Evolutionary conservation across 2,113 vertebrate genomes (phyloP).

Genomic region (Suncus etruscus): DNA sequence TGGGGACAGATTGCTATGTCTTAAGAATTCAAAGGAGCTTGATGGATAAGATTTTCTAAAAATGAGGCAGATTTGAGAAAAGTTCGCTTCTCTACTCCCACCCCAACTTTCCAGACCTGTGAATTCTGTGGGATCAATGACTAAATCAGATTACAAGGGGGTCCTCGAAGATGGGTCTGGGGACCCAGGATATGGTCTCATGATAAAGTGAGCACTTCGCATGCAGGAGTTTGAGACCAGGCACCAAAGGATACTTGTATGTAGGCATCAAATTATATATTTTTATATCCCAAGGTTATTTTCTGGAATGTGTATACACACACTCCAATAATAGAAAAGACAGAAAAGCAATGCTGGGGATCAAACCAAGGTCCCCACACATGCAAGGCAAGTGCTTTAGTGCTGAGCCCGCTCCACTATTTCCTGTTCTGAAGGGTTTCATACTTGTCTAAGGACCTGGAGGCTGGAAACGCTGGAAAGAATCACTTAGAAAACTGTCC

Average conservation of each 20-base stretch:
- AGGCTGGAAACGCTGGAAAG: not conserved
- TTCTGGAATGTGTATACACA: constrained; percentile 48
- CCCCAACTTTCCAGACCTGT: not conserved
- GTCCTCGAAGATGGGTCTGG: not conserved
- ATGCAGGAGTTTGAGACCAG: no score
- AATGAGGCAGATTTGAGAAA: constrained; percentile 34
- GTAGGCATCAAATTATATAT: no score
- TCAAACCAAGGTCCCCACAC: not conserved
- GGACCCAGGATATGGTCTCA: no score
- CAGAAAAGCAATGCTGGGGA: not conserved
- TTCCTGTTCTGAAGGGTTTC: not conserved
- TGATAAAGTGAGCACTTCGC: no score
- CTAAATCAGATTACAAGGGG: not conserved
- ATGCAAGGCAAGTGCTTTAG: not conserved
- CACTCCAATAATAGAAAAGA: not conserved
- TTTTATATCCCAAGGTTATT: not conserved
- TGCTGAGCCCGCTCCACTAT: not conserved
- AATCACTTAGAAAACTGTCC: not conserved
- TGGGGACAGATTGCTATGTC: not conserved
- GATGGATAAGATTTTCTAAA: not conserved
- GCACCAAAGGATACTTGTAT: no score
- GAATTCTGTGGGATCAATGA: constrained; percentile 49
- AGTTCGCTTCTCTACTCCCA: not conserved
- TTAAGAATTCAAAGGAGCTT: constrained; percentile 45
- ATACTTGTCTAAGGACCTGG: not conserved